Evolutionary conservation across 2,797 vertebrate species (phyloP).

Genomic region (Mionectes olivaceus): DNA sequence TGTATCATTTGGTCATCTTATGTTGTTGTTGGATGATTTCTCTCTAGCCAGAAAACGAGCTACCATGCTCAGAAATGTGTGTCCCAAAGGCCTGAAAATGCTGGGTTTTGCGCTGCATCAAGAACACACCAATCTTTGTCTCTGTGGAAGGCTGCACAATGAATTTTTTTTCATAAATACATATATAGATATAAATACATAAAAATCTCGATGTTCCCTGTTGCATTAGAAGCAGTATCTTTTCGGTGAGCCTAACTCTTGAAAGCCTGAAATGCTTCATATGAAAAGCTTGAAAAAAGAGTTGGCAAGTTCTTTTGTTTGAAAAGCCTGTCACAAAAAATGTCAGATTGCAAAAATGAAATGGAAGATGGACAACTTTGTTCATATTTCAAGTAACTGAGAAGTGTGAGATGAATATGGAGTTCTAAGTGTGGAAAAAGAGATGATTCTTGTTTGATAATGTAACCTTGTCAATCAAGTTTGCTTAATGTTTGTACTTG

Average conservation of each 20-base stretch:
- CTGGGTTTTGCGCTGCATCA: constrained; percentile 51
- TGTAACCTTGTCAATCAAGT: constrained; percentile 16
- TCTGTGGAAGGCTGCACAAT: constrained; percentile 44
- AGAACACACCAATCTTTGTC: constrained; percentile 41
- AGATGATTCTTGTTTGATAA: constrained; percentile 20
- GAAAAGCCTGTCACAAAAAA: neutral
- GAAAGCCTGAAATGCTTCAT: neutral
- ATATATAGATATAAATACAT: neutral
- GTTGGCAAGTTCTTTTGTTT: neutral
- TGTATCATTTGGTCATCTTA: constrained; percentile 48
- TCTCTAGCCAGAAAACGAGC: constrained; percentile 69
- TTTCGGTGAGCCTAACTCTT: neutral
- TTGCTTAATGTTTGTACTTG: constrained; percentile 37
- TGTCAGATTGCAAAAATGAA: neutral
- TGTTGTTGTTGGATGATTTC: constrained; percentile 68
- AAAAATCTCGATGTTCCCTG: neutral
- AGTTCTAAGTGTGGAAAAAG: neutral
- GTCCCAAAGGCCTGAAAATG: constrained; percentile 65
- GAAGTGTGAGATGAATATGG: neutral
- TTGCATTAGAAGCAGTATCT: neutral
- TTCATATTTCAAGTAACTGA: neutral
- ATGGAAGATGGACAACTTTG: neutral
- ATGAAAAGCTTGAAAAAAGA: constrained; percentile 9
- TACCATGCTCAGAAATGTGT: constrained; percentile 58
- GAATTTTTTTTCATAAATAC: constrained; percentile 6